phyloP scores from a whole-genome alignment of 2,888 invertebrate species.

The Clitarchus hookeri region DNA sequence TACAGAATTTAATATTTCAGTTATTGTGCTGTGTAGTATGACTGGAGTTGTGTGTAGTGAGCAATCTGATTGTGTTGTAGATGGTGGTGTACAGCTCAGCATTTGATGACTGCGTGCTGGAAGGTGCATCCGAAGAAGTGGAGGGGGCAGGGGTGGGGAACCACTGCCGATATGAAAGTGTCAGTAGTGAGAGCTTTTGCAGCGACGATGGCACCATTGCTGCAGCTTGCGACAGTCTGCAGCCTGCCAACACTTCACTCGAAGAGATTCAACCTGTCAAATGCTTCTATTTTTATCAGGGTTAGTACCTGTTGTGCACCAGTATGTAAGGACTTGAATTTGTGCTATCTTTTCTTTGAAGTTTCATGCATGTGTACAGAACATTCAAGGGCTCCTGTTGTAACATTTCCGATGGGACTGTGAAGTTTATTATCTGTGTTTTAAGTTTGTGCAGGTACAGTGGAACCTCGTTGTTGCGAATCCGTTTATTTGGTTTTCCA shows the following conservation, averaged over 20 bases:
- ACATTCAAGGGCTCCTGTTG: no score
- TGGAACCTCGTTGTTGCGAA: no score
- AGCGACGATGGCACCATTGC: conserved; percentile 46
- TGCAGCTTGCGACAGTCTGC: conserved; percentile 51
- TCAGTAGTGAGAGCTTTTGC: conserved; percentile 48
- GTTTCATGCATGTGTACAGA: no score
- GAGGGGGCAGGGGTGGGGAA: neutral
- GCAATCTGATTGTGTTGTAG: conserved; percentile 30
- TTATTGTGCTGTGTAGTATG: neutral
- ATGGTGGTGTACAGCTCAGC: conserved; percentile 40
- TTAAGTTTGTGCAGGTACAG: no score
- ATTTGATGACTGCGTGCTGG: conserved; percentile 38
- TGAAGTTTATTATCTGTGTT: neutral
- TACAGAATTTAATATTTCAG: neutral
- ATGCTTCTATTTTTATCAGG: conserved; percentile 83
- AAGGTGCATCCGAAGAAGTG: neutral
- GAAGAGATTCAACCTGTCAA: conserved; percentile 53
- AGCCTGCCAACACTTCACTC: conserved; percentile 37
- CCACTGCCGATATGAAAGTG: conserved; percentile 47
- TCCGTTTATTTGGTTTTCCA: no score
- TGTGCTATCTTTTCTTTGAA: no score
- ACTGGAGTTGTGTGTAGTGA: neutral
- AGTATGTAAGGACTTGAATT: no score
- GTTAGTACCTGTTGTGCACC: conserved; percentile 54
- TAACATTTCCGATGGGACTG: neutral